phyloP scores from a whole-genome alignment of 1,140 invertebrate species.

The Polypedilum vanderplanki region DNA sequence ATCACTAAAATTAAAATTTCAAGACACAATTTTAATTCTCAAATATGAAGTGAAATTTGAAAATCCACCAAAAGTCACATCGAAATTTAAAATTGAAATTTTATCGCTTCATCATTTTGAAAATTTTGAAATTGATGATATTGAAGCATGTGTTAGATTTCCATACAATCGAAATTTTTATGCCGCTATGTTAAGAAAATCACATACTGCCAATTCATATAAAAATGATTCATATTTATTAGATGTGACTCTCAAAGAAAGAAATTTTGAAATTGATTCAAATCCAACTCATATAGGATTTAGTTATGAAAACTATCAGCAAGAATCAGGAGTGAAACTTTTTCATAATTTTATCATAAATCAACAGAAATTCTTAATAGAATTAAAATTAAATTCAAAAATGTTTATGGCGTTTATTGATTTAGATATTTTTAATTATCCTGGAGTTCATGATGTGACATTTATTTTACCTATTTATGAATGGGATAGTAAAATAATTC shows the following conservation, averaged over 20 bases:
- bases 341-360: background rate
- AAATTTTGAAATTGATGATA: background rate
- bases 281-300: background rate
- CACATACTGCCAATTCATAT: too few relatives aligned
- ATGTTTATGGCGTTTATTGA: background rate
- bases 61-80: background rate
- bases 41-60: background rate
- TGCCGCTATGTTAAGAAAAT: too few relatives aligned
- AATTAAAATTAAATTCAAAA: background rate
- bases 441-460: background rate
- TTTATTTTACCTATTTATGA: background rate
- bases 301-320: background rate
- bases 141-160: background rate
- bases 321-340: background rate
- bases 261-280: background rate
- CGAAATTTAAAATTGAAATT: background rate
- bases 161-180: background rate
- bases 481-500: background rate
- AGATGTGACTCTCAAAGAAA: background rate
- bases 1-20: background rate
- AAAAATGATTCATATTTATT: background rate
- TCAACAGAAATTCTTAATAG: background rate
- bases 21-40: background rate
- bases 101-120: background rate
- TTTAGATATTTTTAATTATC: background rate